These are phyloP conservation scores for Stenchaetothrips biformis DNA, from an alignment of 2,888 invertebrate species.

Conservation along the genomic window DNA sequence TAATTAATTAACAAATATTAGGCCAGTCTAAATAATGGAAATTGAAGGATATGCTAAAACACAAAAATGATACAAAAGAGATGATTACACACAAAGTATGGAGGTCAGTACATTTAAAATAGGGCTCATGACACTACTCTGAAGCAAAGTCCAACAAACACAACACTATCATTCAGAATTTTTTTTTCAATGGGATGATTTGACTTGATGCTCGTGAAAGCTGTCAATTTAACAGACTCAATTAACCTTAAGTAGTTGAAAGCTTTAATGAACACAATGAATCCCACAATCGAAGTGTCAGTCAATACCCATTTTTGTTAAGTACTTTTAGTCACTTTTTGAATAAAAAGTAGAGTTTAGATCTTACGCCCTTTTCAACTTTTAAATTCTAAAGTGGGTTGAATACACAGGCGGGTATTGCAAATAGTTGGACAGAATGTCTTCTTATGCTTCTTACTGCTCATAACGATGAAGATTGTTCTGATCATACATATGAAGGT, in stretches of 20 bases:
- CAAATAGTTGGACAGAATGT: background rate
- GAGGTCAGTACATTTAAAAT: background rate
- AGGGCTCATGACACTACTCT: background rate
- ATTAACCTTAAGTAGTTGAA: background rate
- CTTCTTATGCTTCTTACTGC: background rate
- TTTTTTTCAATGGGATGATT: background rate
- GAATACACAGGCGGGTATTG: too few species aligned
- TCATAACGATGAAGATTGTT: background rate
- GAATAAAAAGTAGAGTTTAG: too few species aligned
- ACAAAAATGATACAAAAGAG: background rate
- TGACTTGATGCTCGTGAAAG: background rate
- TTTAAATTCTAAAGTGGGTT: too few species aligned
- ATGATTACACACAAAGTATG: background rate
- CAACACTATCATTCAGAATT: background rate
- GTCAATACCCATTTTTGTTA: too few species aligned
- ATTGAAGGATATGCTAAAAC: background rate
- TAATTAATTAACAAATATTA: constrained; percentile 10
- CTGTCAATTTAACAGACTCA: background rate
- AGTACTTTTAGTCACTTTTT: too few species aligned
- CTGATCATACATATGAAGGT: constrained; percentile 40
- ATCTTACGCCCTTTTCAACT: too few species aligned
- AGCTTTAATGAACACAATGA: background rate
- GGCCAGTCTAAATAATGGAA: background rate
- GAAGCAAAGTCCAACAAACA: background rate
- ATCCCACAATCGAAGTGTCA: too few species aligned